These are phyloP conservation scores for Erpornis zantholeuca DNA, from an alignment of 2,113 vertebrate genomes.

Conservation along the genomic window DNA sequence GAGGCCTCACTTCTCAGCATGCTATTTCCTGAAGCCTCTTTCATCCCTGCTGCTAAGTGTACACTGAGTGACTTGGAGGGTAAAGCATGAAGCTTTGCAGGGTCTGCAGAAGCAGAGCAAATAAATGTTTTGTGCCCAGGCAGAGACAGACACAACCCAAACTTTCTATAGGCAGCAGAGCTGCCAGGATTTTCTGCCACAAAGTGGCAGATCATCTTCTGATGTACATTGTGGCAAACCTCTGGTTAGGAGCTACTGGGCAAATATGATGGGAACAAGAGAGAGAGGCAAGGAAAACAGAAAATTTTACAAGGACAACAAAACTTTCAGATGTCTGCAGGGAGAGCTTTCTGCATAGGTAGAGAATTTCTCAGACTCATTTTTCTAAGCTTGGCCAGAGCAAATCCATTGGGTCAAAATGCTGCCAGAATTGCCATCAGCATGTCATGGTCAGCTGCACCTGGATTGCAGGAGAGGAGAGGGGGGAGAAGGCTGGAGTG, in stretches of 20 bases:
- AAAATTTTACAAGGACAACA: background rate
- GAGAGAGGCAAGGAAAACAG: background rate
- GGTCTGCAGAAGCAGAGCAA: background rate
- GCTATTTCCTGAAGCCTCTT: constrained; percentile 63
- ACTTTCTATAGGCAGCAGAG: background rate
- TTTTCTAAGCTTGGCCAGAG: background rate
- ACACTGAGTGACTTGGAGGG: background rate
- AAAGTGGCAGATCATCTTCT: background rate
- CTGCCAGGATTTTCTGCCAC: background rate
- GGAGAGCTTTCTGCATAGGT: background rate
- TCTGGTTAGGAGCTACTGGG: background rate
- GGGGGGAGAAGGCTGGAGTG: background rate
- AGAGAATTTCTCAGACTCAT: background rate
- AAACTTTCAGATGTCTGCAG: background rate
- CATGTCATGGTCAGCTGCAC: background rate
- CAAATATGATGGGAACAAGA: background rate
- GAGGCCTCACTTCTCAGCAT: constrained; percentile 64
- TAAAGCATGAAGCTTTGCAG: constrained; percentile 19
- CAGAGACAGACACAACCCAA: background rate
- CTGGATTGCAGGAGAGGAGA: background rate
- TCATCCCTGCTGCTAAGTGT: constrained; percentile 45
- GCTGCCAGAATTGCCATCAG: background rate
- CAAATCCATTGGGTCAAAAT: background rate
- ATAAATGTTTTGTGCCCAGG: background rate
- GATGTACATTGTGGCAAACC: background rate